Evolutionary conservation across 2,888 invertebrate genomes (phyloP).

Genomic region (Mallateleia sp.): DNA sequence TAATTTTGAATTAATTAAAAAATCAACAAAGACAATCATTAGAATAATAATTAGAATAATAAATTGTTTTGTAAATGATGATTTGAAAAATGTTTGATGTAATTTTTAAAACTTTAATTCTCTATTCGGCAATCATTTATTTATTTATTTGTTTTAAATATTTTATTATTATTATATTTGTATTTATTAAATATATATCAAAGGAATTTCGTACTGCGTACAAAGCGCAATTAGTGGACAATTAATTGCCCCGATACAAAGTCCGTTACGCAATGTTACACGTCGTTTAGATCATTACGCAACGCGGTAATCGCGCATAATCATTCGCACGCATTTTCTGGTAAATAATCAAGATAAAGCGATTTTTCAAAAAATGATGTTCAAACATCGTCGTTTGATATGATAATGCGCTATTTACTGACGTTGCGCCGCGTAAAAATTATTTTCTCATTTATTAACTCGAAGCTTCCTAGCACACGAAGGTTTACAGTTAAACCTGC

Average conservation of each 20-base stretch:
- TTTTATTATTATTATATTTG: no score
- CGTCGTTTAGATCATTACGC: constrained; percentile 37
- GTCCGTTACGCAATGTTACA: constrained; percentile 37
- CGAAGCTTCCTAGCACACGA: constrained; percentile 32
- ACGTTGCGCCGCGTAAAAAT: constrained; percentile 18
- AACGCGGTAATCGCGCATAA: constrained; percentile 34
- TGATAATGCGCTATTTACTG: constrained; percentile 32
- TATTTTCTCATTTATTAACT: constrained; percentile 38
- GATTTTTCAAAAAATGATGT: constrained; percentile 14
- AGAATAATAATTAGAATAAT: no score
- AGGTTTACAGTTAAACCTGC: not conserved
- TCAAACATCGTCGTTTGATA: constrained; percentile 34
- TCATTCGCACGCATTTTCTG: constrained; percentile 44
- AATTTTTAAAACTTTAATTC: no score
- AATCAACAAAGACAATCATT: no score
- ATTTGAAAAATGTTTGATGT: no score
- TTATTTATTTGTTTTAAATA: no score
- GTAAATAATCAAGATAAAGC: constrained; percentile 34
- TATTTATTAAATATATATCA: not conserved
- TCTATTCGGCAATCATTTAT: no score
- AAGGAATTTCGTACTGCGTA: constrained; percentile 4
- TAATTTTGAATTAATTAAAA: no score
- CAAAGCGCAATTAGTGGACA: constrained; percentile 26
- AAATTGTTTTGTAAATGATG: no score
- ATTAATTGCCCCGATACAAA: constrained; percentile 29